phyloP scores from a whole-genome alignment of 1,140 invertebrate species.

The Euura saliciscinereae region DNA sequence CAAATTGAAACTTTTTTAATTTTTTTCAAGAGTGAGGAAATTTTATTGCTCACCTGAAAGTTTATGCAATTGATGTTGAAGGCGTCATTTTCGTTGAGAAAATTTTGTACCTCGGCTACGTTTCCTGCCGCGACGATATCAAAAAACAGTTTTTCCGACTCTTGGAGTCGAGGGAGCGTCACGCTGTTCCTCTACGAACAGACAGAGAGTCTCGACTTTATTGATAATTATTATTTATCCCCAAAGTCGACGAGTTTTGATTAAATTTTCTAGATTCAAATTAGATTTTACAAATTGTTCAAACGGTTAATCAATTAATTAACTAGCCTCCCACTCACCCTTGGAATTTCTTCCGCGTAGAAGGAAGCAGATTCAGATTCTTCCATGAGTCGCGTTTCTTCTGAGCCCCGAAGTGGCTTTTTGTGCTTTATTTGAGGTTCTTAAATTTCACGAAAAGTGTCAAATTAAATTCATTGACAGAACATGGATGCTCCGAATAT shows the following conservation, averaged over 20 bases:
- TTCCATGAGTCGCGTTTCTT: not conserved
- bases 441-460: too few relatives aligned
- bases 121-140: slow-evolving; percentile 51
- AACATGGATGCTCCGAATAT: too few relatives aligned
- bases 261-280: too few relatives aligned
- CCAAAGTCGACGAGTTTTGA: too few relatives aligned
- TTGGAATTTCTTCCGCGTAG: not conserved
- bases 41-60: slow-evolving; percentile 52
- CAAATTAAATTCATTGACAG: too few relatives aligned
- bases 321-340: not conserved
- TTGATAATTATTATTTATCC: too few relatives aligned
- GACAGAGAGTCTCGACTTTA: not conserved
- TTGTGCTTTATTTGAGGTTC: too few relatives aligned
- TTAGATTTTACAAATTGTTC: too few relatives aligned
- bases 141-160: slow-evolving; percentile 59
- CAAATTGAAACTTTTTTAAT: too few relatives aligned
- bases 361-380: not conserved
- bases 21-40: too few relatives aligned
- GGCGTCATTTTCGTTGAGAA: slow-evolving; percentile 45
- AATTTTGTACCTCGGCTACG: slow-evolving; percentile 48
- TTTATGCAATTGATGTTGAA: slow-evolving; percentile 61
- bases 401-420: too few relatives aligned
- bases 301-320: too few relatives aligned
- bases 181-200: slow-evolving; percentile 39
- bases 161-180: slow-evolving; percentile 52